Conservation (phyloP, 1,140 invertebrate genomes). For the Monomorium pharaonis region DNA sequence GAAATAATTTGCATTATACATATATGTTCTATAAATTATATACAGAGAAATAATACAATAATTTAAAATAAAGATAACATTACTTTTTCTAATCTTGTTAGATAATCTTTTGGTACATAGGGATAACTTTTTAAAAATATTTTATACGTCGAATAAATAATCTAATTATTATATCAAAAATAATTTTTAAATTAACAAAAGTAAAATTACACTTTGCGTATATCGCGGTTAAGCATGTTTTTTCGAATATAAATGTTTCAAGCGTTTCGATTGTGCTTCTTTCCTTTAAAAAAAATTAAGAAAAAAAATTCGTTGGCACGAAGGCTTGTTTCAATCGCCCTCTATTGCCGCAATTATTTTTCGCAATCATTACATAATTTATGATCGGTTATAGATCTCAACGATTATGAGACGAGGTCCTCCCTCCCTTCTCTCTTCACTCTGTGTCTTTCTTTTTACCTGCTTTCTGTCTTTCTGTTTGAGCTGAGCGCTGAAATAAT, state of each 20-base stretch:
- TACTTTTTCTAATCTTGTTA: background rate
- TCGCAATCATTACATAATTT: constrained; percentile 30
- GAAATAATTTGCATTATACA: background rate
- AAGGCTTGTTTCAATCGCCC: background rate
- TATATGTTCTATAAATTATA: background rate
- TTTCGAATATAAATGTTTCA: background rate
- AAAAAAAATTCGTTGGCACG: background rate
- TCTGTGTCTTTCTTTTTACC: background rate
- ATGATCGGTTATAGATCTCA: background rate
- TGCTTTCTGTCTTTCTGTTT: too few relatives aligned
- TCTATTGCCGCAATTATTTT: background rate
- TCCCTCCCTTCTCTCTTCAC: background rate
- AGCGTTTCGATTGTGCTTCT: background rate
- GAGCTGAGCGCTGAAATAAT: constrained; percentile 29
- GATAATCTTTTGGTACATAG: background rate
- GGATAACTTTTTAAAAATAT: background rate
- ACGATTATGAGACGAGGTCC: background rate
- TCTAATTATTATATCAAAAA: background rate
- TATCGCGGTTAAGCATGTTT: background rate
- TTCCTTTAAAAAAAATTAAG: background rate
- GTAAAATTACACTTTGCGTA: background rate
- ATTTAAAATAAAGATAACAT: background rate
- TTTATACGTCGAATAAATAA: background rate
- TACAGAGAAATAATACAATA: background rate
- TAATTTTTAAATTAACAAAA: background rate